A percentile compares a stretch with the other conserved stretches of the same genome.
Conservation (phyloP, 2,888 invertebrate genomes). For the Chymomyza fuscimana region DNA sequence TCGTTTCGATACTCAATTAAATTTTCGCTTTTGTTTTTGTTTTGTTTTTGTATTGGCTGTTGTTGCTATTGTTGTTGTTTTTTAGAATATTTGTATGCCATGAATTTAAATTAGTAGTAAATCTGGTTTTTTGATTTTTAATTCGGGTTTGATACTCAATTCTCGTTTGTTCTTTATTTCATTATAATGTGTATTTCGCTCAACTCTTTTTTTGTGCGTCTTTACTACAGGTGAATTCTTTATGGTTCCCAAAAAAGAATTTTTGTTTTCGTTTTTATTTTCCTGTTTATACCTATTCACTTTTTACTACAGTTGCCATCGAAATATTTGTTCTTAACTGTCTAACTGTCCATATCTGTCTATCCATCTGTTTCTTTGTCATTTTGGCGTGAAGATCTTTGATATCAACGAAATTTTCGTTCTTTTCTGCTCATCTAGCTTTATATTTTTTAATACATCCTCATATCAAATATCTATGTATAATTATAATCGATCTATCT, state of each 20-base stretch:
- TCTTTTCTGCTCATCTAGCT: no score
- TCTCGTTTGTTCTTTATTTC: constrained; percentile 13
- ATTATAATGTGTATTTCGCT: constrained; percentile 13
- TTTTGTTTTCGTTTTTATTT: constrained; percentile 16
- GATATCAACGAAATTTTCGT: no score
- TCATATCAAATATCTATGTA: no score
- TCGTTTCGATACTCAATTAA: constrained; percentile 65
- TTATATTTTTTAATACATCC: no score
- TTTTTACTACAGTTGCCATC: background rate
- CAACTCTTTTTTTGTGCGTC: constrained; percentile 42
- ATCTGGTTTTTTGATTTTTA: constrained; percentile 60
- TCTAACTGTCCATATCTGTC: background rate
- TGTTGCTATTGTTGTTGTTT: constrained; percentile 23
- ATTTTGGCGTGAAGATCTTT: no score
- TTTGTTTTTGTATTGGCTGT: constrained; percentile 9
- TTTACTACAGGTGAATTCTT: constrained; percentile 55
- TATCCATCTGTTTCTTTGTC: no score
- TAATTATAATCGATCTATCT: no score
- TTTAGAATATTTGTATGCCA: constrained; percentile 62
- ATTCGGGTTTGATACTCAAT: constrained; percentile 13
- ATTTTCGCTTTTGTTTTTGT: constrained; percentile 32
- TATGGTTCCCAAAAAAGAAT: constrained; percentile 3
- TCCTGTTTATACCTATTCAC: background rate
- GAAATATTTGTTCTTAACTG: background rate
- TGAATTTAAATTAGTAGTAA: constrained; percentile 75